These are phyloP conservation scores for Phoxinus dragarum DNA, from an alignment of 2,797 vertebrate species.

Conservation along the genomic window DNA sequence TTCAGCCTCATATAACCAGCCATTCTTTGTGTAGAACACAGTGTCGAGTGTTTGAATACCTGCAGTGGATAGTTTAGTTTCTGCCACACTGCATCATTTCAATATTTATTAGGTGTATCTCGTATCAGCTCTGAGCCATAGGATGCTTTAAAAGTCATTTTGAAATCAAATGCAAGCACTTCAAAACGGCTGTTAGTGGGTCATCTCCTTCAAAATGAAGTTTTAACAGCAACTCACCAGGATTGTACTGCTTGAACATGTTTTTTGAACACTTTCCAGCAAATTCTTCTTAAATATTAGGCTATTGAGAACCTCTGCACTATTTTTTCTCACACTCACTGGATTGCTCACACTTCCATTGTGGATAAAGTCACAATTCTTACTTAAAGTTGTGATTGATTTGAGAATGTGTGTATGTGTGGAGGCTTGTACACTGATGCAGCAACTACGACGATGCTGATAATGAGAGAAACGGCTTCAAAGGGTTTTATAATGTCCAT, in stretches of 20 bases:
- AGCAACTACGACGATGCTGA: background rate
- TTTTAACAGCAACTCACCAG: constrained; percentile 34
- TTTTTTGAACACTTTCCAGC: constrained; percentile 69
- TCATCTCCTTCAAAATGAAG: constrained; percentile 43
- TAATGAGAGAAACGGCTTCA: background rate
- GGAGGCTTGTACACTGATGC: background rate
- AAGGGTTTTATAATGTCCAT: background rate
- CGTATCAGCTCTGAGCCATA: background rate
- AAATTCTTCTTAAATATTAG: constrained; percentile 70
- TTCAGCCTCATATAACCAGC: background rate
- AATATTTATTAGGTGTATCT: constrained; percentile 18
- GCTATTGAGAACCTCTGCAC: background rate
- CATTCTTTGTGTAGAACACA: background rate
- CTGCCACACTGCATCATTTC: constrained; percentile 17
- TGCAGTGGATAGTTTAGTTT: background rate
- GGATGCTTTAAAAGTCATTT: background rate
- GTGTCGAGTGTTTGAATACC: background rate
- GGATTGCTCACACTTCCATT: background rate
- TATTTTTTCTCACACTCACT: background rate
- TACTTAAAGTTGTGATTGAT: background rate
- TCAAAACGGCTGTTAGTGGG: background rate
- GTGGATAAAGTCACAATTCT: background rate
- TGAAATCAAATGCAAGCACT: background rate
- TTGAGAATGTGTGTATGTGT: background rate
- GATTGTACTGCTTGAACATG: constrained; percentile 26